Conservation (phyloP, 2,113 vertebrate species). For the Ochotona curzoniae region DNA sequence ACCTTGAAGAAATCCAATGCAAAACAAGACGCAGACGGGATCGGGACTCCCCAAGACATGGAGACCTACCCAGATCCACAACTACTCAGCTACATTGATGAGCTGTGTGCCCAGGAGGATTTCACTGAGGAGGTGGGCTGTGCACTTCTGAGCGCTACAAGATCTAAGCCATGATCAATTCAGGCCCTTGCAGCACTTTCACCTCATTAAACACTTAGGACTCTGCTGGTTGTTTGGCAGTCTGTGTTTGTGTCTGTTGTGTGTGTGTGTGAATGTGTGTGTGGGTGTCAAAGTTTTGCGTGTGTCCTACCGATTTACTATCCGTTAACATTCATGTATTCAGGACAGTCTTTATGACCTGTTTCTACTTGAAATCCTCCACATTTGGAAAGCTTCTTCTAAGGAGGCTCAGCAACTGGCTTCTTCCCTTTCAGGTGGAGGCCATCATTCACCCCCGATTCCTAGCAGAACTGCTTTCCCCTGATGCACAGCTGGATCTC, state of each 20-base stretch:
- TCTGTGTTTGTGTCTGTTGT: neutral
- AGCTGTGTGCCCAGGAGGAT: constrained; percentile 15
- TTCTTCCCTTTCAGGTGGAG: neutral
- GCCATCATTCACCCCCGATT: constrained; percentile 39
- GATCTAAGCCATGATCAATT: too few species aligned
- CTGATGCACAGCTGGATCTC: neutral
- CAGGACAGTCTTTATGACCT: neutral
- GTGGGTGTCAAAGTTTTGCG: too few species aligned
- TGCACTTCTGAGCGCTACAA: too few species aligned
- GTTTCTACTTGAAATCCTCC: neutral
- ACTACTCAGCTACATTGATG: constrained; percentile 6
- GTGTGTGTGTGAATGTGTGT: neutral
- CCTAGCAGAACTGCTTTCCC: neutral
- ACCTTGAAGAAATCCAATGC: neutral
- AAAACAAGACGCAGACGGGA: too few species aligned
- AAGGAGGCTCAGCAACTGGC: too few species aligned
- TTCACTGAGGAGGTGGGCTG: neutral
- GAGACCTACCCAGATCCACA: neutral
- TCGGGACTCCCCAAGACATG: neutral
- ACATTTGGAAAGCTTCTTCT: neutral
- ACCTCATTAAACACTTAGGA: too few species aligned
- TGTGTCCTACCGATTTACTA: too few species aligned
- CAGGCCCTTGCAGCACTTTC: too few species aligned
- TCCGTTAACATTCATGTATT: too few species aligned
- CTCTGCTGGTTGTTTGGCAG: too few species aligned